Conservation (phyloP, 2,888 invertebrate genomes). For the Celastrina argiolus region DNA sequence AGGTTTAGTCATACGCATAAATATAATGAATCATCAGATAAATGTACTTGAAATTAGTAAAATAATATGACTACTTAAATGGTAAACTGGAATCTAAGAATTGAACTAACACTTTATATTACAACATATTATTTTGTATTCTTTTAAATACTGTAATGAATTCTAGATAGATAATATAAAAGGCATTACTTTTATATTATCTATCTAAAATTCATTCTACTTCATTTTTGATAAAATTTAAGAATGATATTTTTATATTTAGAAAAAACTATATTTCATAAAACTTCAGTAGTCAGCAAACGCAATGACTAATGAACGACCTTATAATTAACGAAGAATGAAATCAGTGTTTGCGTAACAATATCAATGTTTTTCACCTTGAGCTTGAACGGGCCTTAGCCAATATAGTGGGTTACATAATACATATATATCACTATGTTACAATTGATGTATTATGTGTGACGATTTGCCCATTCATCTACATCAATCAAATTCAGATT, state of each 20-base stretch:
- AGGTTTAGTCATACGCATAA: not conserved
- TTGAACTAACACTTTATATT: too few species aligned
- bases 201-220: too few species aligned
- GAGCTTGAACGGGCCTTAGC: conserved; percentile 50
- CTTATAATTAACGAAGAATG: conserved; percentile 18
- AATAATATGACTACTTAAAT: not conserved
- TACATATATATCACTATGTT: not conserved
- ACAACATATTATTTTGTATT: too few species aligned
- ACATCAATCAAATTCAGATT: conserved; percentile 17
- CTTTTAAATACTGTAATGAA: too few species aligned
- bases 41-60: not conserved
- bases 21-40: not conserved
- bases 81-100: too few species aligned
- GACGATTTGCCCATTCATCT: not conserved
- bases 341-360: conserved; percentile 25
- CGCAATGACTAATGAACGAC: not conserved
- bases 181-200: too few species aligned
- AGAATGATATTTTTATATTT: too few species aligned
- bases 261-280: not conserved
- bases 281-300: not conserved
- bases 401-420: conserved; percentile 6
- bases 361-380: conserved; percentile 39
- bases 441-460: not conserved
- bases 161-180: too few species aligned
- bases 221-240: too few species aligned